Conservation (phyloP, 2,113 vertebrate species). For the Amia ocellicauda region DNA sequence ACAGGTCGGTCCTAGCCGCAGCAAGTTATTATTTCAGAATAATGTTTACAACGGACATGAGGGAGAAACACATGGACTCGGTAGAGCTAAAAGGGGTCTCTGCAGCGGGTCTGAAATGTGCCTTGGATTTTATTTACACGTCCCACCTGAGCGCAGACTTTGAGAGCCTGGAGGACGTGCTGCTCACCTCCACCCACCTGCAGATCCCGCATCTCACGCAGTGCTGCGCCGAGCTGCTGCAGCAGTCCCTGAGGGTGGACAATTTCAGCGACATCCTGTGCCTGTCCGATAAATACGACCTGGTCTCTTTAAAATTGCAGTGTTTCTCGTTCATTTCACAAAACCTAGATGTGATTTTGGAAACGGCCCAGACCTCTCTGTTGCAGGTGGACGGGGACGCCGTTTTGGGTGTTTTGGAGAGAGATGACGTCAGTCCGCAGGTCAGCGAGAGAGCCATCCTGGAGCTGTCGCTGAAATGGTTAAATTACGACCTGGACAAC, state of each 20-base stretch:
- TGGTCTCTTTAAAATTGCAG: background rate
- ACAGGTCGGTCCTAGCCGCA: constrained; percentile 21
- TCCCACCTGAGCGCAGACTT: constrained; percentile 17
- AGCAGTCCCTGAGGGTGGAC: constrained; percentile 14
- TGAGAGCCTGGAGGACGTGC: constrained; percentile 19
- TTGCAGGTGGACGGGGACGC: constrained; percentile 15
- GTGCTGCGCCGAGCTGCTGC: constrained; percentile 21
- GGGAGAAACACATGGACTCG: constrained; percentile 16
- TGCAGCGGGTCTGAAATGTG: constrained; percentile 16
- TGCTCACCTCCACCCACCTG: constrained; percentile 18
- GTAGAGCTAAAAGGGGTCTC: constrained; percentile 25
- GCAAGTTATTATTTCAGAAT: constrained; percentile 24
- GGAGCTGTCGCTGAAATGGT: constrained; percentile 13
- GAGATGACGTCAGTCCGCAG: constrained; percentile 19
- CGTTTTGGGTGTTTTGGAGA: constrained; percentile 11
- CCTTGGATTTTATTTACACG: constrained; percentile 24
- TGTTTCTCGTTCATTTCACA: constrained; percentile 16
- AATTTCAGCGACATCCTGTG: constrained; percentile 17
- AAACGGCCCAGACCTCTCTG: constrained; percentile 5
- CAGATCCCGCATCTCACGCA: constrained; percentile 17
- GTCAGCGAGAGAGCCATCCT: constrained; percentile 17
- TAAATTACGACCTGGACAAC: constrained; percentile 5
- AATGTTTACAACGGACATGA: constrained; percentile 25
- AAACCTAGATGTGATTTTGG: constrained; percentile 10
- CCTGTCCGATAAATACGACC: constrained; percentile 20